These are phyloP conservation scores for Hetaerina americana DNA, from an alignment of 1,140 invertebrate species.

Conservation along the genomic window DNA sequence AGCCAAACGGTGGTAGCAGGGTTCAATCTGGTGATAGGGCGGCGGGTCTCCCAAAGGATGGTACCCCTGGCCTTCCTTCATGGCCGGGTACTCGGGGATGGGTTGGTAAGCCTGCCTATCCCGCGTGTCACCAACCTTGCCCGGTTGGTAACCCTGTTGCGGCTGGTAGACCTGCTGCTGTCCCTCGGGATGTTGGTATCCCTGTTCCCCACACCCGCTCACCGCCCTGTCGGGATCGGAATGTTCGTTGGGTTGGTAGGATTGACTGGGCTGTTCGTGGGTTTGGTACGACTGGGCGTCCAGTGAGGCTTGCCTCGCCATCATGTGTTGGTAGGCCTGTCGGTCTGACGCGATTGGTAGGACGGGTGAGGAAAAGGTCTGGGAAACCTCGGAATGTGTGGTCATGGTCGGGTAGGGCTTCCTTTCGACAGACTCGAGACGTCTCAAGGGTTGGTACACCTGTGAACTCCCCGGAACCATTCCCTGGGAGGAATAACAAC, in stretches of 20 bases:
- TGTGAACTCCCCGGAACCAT: no score
- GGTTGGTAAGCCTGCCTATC: no score
- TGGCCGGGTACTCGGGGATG: not conserved
- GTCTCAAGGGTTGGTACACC: not conserved
- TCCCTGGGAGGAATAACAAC: not conserved
- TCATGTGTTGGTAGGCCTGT: no score
- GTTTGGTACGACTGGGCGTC: no score
- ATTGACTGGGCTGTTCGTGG: not conserved
- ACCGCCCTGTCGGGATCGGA: not conserved
- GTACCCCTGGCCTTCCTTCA: not conserved
- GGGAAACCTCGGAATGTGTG: no score
- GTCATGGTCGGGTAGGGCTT: not conserved
- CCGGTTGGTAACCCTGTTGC: not conserved
- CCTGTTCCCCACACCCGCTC: no score
- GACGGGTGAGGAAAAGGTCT: not conserved
- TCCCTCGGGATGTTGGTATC: no score
- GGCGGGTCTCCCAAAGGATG: not conserved
- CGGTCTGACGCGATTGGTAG: no score
- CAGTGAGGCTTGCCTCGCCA: not conserved
- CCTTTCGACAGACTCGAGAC: not conserved
- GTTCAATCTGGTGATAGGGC: not conserved
- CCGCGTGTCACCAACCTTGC: no score
- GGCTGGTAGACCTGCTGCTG: no score
- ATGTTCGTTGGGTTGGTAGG: not conserved
- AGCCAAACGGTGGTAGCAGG: not conserved